Conservation (phyloP, 2,797 vertebrate genomes). For the Sebastes wilsoni region DNA sequence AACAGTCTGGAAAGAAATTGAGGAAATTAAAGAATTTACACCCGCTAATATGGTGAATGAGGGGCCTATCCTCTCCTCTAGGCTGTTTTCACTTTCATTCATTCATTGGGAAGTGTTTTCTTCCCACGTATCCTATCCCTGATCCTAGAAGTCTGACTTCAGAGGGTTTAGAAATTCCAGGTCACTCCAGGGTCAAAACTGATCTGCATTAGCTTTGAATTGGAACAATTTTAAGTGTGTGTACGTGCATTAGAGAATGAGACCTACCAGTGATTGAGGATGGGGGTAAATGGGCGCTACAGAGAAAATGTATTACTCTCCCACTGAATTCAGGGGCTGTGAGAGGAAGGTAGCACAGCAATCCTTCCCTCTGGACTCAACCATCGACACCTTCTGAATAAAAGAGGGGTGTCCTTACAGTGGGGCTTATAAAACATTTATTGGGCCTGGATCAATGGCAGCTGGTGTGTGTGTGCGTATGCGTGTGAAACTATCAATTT, state of each 20-base stretch:
- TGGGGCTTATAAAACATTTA: constrained; percentile 72
- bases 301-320: constrained; percentile 20
- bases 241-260: background rate
- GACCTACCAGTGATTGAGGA: background rate
- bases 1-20: constrained; percentile 7
- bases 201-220: constrained; percentile 29
- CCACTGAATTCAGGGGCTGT: constrained; percentile 13
- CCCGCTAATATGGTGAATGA: constrained; percentile 7
- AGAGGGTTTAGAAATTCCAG: constrained; percentile 20
- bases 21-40: constrained; percentile 13
- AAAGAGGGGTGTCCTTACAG: constrained; percentile 49
- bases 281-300: background rate
- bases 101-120: background rate
- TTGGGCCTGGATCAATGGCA: constrained; percentile 63
- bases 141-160: constrained; percentile 3
- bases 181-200: constrained; percentile 20
- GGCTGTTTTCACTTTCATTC: constrained; percentile 9
- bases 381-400: constrained; percentile 47
- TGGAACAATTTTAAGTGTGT: constrained; percentile 15
- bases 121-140: background rate
- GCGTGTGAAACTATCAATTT: constrained; percentile 65
- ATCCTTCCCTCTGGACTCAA: constrained; percentile 29
- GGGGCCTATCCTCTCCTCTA: background rate
- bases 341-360: background rate
- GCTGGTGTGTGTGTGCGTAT: constrained; percentile 23